Evolutionary conservation across 2,113 vertebrate species (phyloP), one percentile per base, ranked within the genome.

Genomic region (Prunella himalayana): DNA sequence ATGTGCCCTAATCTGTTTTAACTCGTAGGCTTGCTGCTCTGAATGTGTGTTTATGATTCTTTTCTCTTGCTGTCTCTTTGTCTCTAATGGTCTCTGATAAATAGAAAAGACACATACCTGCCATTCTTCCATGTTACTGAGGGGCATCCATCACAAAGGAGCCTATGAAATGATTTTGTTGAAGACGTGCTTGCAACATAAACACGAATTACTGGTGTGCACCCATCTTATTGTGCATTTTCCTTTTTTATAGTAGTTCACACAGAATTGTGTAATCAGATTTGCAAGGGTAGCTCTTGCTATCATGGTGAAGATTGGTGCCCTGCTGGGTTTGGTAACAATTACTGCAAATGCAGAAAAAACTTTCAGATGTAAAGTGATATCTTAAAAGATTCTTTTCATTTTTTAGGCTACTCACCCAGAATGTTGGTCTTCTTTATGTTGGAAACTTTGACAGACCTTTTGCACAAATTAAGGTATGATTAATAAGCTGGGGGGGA

Each of bases 401-500:
- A 75, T 98, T 97, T 98, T 97, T 45, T 97, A 99, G 99, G 97
- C 97, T 99, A 82, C 96, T 99, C 84, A 97, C 99, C 85, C 98
- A 99, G 98, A 99, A 98, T 84, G 97, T 99, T 95, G 99, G 99
- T 85, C 97, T 99, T 95, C 99, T 99, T 86, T 99, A 99, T 96
- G 99, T 99, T 96, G 99, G 99, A 97, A 99, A 97, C 98, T 99
- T 99, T 92, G 99, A 99, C 95, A 98, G 97, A 97, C 99, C 99
- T 92, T 99, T 99, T 98, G 98, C 99, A 81, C 98, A 99, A 96
- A 99, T 99, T 98, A 99, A 99, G 99, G 99, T 99, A 98, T 84
- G 98, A 97, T 77, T 90, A 44, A 81, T 96, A 70, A 93, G 45
- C 35, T 94, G 31, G 44, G 39, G n/a, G 89, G 47, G 56, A 87